Base-by-base conservation (phyloP, 2,888 invertebrate genomes). In the Dynastes hyllus region DNA sequence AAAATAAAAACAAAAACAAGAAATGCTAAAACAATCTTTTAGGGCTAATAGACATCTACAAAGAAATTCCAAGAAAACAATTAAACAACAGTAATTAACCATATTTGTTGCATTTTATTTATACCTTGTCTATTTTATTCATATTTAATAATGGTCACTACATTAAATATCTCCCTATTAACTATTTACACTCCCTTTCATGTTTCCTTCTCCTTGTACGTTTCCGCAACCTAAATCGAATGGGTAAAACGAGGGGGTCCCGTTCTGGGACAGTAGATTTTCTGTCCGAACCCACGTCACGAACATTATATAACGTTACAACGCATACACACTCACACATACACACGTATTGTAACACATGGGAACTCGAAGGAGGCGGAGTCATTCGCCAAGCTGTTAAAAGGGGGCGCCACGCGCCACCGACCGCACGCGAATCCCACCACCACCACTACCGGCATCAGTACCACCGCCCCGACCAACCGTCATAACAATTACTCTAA, bases 401-500 rank as follows among this genome's bases (percentile, higher is more conserved):
- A 75, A 75, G 73, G 73, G 73, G 79, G 78, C 82, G 81, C 80
- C 81, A 79, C 79, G 76, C 75, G 79, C 58, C 73, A 61, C 79
- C 80, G 79, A 73, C 80, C 77, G 79, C 78, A 82, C 80, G 80
- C 81, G 80, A 81, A 58, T 58, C 53, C 78, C 70, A 65, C 61
- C 73, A 71, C 73, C 65, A 55, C 65, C 27, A 32, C 73, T 55
- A 58, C 53, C 55, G 61, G 69, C 37, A 45, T 32, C 66, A 29
- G 29, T 32, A 32, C 53, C 13, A n/a, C 67, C 53, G 50, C 51
- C 61, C 77, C 73, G 61, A 61, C 73, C 32, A 81, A 78, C 82
- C 76, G 80, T 80, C 81, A 79, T 81, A 82, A 82, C 82, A 82
- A 82, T 82, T 81, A 82, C 82, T 80, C 79, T 81, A 82, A 82